phyloP scores from a whole-genome alignment of 2,797 vertebrate species.

The Pangasius djambal region DNA sequence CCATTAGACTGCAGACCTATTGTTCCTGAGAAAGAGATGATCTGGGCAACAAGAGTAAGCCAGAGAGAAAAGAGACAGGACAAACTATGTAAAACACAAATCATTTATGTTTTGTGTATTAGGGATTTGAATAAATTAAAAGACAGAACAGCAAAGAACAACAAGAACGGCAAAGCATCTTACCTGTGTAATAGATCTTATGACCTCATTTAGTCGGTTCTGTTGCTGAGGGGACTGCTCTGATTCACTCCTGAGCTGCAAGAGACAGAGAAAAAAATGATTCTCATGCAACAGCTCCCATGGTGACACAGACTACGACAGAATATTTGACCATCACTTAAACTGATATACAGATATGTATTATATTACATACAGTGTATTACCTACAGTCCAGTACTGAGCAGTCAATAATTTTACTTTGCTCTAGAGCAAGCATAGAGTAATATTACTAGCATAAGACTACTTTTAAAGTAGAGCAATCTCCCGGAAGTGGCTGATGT shows the following conservation, averaged over 20 bases:
- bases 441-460: background rate
- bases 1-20: conserved; percentile 94
- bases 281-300: background rate
- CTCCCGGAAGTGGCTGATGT: background rate
- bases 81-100: background rate
- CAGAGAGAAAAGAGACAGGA: background rate
- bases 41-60: conserved; percentile 66
- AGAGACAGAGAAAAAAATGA: conserved; percentile 19
- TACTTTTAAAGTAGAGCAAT: background rate
- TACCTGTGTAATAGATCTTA: conserved; percentile 89
- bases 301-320: background rate
- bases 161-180: background rate
- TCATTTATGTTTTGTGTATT: background rate
- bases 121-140: background rate
- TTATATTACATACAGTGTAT: background rate
- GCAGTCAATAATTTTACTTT: background rate
- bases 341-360: background rate
- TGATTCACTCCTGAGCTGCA: conserved; percentile 84
- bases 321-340: background rate
- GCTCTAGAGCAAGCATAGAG: background rate
- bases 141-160: background rate
- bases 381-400: background rate
- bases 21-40: conserved; percentile 86
- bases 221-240: conserved; percentile 88
- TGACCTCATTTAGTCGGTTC: conserved; percentile 87